A percentile compares a stretch with the other conserved stretches of the same genome.
Evolutionary conservation across 2,888 invertebrate species (phyloP).

Genomic region (Drosophila paramelanica): DNA sequence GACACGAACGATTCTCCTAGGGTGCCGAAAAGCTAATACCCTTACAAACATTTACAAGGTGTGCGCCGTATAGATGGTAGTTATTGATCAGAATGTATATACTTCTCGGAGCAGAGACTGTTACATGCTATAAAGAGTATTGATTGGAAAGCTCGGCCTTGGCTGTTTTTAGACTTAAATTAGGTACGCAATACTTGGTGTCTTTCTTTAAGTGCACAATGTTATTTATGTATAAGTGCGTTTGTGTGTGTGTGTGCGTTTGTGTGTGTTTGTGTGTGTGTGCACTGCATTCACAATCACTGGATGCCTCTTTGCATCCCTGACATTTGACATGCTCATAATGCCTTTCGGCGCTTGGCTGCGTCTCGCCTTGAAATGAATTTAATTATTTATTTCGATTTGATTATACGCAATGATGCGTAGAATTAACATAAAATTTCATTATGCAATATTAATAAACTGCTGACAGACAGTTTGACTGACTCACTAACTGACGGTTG

Average conservation of each 20-base stretch:
- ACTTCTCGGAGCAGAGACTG: too few species aligned
- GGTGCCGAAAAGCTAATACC: too few species aligned
- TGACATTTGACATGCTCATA: slow-evolving; percentile 23
- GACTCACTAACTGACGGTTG: slow-evolving; percentile 16
- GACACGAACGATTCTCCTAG: too few species aligned
- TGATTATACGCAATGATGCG: slow-evolving; percentile 84
- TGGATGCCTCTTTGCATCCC: slow-evolving; percentile 39
- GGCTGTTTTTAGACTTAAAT: too few species aligned
- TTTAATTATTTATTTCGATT: slow-evolving; percentile 84
- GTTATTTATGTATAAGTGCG: not conserved
- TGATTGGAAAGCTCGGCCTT: too few species aligned
- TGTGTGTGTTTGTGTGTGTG: slow-evolving; percentile 9
- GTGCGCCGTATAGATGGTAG: too few species aligned
- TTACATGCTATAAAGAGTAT: too few species aligned
- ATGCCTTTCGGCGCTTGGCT: slow-evolving; percentile 50
- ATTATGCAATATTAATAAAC: slow-evolving; percentile 82
- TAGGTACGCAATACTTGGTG: too few species aligned
- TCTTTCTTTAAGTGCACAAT: too few species aligned
- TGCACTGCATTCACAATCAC: slow-evolving; percentile 6
- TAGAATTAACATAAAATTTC: slow-evolving; percentile 85
- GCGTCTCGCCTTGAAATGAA: slow-evolving; percentile 71
- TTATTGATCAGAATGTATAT: too few species aligned
- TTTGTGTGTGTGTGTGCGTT: slow-evolving; percentile 8
- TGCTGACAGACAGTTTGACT: slow-evolving; percentile 61
- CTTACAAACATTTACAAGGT: too few species aligned